Conservation (phyloP, 2,113 vertebrate genomes). For the Melanostigma gelatinosum region DNA sequence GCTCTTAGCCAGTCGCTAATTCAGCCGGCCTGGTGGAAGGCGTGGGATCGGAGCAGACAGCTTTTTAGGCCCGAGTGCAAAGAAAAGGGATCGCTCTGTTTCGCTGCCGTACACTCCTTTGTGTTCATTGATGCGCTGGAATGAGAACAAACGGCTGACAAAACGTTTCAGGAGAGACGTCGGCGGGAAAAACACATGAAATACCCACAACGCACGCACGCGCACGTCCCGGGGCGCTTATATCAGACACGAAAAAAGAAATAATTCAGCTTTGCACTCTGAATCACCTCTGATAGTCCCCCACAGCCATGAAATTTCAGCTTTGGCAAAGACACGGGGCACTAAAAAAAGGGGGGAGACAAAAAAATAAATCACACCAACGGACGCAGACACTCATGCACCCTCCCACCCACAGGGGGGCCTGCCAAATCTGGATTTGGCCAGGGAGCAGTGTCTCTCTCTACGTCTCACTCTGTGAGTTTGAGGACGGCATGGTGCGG, state of each 20-base stretch:
- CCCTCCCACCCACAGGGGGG: constrained; percentile 27
- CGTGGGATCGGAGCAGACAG: constrained; percentile 1
- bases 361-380: constrained; percentile 57
- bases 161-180: constrained; percentile 40
- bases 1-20: constrained; percentile 12
- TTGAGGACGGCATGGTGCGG: constrained; percentile 20
- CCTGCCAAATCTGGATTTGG: constrained; percentile 62
- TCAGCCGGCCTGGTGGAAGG: background rate
- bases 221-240: constrained; percentile 54
- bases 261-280: constrained; percentile 76
- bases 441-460: constrained; percentile 23
- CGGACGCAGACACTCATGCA: constrained; percentile 31
- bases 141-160: constrained; percentile 52
- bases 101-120: constrained; percentile 19
- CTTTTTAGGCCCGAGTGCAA: constrained; percentile 2
- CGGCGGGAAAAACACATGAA: constrained; percentile 16
- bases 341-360: constrained; percentile 39
- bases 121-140: constrained; percentile 41
- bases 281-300: constrained; percentile 73
- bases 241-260: constrained; percentile 70
- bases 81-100: constrained; percentile 10
- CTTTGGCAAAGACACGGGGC: constrained; percentile 64
- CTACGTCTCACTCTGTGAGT: background rate
- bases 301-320: constrained; percentile 72
- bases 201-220: background rate